phyloP scores from a whole-genome alignment of 2,797 vertebrate genomes.

The Ibycter americanus region DNA sequence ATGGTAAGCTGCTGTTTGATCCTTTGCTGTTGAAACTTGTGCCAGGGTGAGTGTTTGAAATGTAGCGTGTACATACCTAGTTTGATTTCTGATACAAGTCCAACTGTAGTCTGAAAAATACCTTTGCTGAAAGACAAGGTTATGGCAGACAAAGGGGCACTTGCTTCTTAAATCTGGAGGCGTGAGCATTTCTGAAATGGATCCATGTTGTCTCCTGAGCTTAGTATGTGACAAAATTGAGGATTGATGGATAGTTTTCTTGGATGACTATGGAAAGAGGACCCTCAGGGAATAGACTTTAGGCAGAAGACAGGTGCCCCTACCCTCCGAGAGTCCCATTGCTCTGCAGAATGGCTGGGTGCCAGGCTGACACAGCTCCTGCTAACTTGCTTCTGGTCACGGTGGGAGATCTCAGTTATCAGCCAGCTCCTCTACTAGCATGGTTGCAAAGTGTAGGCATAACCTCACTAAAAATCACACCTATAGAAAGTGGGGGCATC shows the following conservation, averaged over 20 bases:
- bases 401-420: neutral
- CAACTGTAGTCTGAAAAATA: neutral
- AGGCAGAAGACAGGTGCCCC: neutral
- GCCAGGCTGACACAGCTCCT: neutral
- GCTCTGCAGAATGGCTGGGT: rapidly evolving
- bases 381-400: neutral
- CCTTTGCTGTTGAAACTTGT: neutral
- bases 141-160: neutral
- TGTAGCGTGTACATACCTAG: rapidly evolving
- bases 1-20: neutral
- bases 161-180: neutral
- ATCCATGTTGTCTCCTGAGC: neutral
- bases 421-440: neutral
- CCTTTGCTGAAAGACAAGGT: neutral
- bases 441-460: neutral
- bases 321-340: neutral
- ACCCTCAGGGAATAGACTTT: neutral
- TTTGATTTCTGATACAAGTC: neutral
- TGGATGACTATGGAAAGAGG: neutral
- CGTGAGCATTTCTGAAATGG: neutral
- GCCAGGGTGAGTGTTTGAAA: neutral
- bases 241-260: neutral
- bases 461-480: neutral
- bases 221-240: neutral
- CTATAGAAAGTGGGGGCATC: neutral